Base-by-base conservation (phyloP, 2,797 vertebrate species). In the Silurus aristotelis region DNA sequence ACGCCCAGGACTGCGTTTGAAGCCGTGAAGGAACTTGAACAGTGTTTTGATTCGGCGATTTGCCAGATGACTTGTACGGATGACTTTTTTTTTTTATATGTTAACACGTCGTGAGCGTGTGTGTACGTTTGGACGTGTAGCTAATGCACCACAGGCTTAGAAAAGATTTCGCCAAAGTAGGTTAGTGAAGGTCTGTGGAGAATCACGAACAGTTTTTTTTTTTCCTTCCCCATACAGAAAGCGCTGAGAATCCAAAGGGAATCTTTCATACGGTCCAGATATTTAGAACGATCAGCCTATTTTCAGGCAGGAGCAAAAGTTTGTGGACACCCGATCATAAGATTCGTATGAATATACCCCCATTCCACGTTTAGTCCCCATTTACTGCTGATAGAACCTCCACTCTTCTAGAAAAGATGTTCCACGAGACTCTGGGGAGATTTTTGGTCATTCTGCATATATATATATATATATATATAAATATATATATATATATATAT, bases 101-200 rank as follows among this genome's bases (percentile, higher is more conserved):
- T 81, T 81, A 81, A 55, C 63, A 67, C 79, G 79, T 13, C 46
- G 6, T 81, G 64, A 86, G 77, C 56, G 66, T 79, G 79, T 86
- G 85, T 66, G 38, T 78, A 79, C 20, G 77, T 63, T 80, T 31
- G 83, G 77, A 77, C 2, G 63, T 84, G 84, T 81, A 84, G 64
- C 61, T 81, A 84, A 84, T 85, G 80, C 85, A 88, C 77, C 58
- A 79, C 71, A 84, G 79, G 82, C 66, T 86, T 67, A 67, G 6
- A 64, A 20, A 81, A 81, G 79, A 81, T 67, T 67, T 66, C n/a
- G 3, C 61, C 61, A 5, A 55, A 52, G 79, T 27, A 55, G 79
- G 63, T 25, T 81, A 13, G 61, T 20, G 63, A 2, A 67, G 79
- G 46, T 67, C 79, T 81, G 79, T 17, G 38, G 31, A 79, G 58